These are phyloP conservation scores for Odocoileus hemionus DNA, from an alignment of 2,113 vertebrate genomes.

Conservation along the genomic window DNA sequence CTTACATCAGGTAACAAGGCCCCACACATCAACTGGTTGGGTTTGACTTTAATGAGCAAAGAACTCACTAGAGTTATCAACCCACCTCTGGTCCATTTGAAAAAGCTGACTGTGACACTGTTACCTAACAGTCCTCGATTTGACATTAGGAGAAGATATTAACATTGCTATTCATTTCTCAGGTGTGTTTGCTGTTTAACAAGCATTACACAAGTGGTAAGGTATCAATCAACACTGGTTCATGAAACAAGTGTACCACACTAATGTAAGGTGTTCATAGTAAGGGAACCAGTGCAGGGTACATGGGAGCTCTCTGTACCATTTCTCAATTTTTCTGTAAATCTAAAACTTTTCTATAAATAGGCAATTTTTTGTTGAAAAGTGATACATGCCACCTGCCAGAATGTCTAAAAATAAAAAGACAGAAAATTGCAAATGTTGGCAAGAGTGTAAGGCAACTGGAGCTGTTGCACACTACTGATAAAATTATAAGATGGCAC, in stretches of 20 bases:
- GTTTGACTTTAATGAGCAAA: not conserved
- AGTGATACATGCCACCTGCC: not conserved
- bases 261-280: not conserved
- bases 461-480: not conserved
- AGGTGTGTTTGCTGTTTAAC: not conserved
- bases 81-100: not conserved
- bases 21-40: not conserved
- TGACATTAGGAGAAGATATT: not conserved
- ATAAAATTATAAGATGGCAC: not conserved
- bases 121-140: not conserved
- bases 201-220: not conserved
- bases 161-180: not conserved
- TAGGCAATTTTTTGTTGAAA: not conserved
- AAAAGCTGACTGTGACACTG: not conserved
- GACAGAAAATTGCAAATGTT: conserved; percentile 8
- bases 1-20: not conserved
- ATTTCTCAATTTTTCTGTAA: not conserved
- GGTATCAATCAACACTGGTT: not conserved
- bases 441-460: not conserved
- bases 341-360: conserved; percentile 16
- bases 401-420: not conserved
- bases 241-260: not conserved
- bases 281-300: not conserved
- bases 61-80: not conserved
- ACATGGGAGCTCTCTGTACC: not conserved